phyloP scores from a whole-genome alignment of 2,888 invertebrate species.

The Rhyacophila evoluta region DNA sequence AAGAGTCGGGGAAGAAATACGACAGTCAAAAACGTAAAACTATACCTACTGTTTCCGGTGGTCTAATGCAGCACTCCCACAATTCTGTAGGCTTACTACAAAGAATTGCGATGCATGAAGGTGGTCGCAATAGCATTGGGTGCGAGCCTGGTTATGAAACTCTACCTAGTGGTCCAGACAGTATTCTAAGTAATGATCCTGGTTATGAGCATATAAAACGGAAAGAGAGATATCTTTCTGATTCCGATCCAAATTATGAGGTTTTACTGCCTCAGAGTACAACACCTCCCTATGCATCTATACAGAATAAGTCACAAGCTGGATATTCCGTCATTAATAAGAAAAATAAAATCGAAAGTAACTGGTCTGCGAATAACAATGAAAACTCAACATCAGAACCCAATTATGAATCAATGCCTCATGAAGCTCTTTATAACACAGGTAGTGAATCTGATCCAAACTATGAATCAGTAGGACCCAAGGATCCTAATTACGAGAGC shows the following conservation, averaged over 20 bases:
- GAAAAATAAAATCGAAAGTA: slow-evolving; percentile 63
- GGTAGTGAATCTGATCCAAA: slow-evolving; percentile 82
- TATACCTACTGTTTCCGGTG: slow-evolving; percentile 41
- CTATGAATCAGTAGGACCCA: slow-evolving; percentile 76
- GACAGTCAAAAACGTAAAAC: slow-evolving; percentile 47
- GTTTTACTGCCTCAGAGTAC: slow-evolving; percentile 74
- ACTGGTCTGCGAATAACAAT: slow-evolving; percentile 68
- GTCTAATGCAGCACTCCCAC: slow-evolving; percentile 44
- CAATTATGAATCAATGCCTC: slow-evolving; percentile 82
- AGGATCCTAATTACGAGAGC: slow-evolving; percentile 86
- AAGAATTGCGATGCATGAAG: slow-evolving; percentile 55
- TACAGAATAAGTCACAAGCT: slow-evolving; percentile 66
- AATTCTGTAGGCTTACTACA: slow-evolving; percentile 51
- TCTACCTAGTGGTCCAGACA: slow-evolving; percentile 71
- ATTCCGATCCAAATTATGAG: slow-evolving; percentile 85
- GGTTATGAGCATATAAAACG: slow-evolving; percentile 79
- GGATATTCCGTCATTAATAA: slow-evolving; percentile 72
- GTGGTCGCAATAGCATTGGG: slow-evolving; percentile 43
- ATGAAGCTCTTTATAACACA: slow-evolving; percentile 73
- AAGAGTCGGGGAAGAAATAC: slow-evolving; percentile 61
- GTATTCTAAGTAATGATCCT: slow-evolving; percentile 75
- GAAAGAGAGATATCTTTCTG: slow-evolving; percentile 67
- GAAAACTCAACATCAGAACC: slow-evolving; percentile 74
- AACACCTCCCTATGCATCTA: slow-evolving; percentile 67
- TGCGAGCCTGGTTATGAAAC: slow-evolving; percentile 59